phyloP scores from a whole-genome alignment of 1,140 invertebrate genomes.

The Camponotus floridanus region DNA sequence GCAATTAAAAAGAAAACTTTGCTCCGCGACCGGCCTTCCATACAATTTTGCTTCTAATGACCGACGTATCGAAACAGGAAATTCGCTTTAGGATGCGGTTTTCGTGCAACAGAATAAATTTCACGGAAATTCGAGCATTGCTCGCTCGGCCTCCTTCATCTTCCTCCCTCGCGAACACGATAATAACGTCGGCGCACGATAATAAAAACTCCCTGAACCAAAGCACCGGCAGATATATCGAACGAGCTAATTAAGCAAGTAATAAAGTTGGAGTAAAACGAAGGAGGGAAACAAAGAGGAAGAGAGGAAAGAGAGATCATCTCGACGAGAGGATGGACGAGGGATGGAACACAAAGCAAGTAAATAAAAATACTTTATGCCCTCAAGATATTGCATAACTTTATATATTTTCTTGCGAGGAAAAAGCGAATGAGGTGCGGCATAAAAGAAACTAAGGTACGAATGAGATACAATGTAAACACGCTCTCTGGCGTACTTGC shows the following conservation, averaged over 20 bases:
- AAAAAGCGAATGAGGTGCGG: not conserved
- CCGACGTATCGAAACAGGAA: slow-evolving; percentile 15
- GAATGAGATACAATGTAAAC: not conserved
- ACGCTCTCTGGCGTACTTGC: not conserved
- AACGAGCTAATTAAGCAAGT: slow-evolving; percentile 16
- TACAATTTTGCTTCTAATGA: slow-evolving; percentile 33
- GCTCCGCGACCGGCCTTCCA: not conserved
- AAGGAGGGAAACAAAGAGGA: not conserved
- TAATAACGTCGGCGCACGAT: slow-evolving; percentile 1
- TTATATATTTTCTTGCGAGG: not conserved
- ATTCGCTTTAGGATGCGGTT: not conserved
- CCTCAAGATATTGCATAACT: slow-evolving; percentile 25
- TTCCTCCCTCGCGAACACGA: too few species aligned
- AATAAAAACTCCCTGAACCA: slow-evolving; percentile 7
- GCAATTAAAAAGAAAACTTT: slow-evolving; percentile 41
- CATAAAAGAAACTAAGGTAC: too few species aligned
- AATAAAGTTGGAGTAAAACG: slow-evolving; percentile 2
- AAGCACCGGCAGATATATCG: slow-evolving; percentile 14
- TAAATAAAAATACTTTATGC: slow-evolving; percentile 29
- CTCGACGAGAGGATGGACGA: not conserved
- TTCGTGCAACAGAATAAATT: slow-evolving; percentile 9
- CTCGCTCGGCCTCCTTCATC: not conserved
- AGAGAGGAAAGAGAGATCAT: not conserved
- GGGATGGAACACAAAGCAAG: not conserved
- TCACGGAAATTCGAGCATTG: not conserved